Conservation (phyloP, 2,888 invertebrate genomes). For the Sesia bembeciformis region DNA sequence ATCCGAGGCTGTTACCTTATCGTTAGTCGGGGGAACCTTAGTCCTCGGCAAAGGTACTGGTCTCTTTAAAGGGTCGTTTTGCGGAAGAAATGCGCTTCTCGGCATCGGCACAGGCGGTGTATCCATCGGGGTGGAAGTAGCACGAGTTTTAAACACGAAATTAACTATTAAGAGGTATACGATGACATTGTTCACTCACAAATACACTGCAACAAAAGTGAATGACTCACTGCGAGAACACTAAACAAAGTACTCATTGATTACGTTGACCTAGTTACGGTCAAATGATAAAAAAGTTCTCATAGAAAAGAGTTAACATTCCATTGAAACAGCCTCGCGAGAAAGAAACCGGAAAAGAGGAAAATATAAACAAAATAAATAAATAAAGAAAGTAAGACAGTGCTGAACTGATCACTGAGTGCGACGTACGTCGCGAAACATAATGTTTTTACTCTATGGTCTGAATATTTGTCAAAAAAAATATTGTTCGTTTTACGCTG, state of each 20-base stretch:
- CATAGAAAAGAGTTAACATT: too few relatives aligned
- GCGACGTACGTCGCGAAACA: too few relatives aligned
- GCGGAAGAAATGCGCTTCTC: slow-evolving; percentile 31
- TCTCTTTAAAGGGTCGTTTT: slow-evolving; percentile 41
- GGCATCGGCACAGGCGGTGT: slow-evolving; percentile 61
- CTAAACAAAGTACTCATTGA: slow-evolving; percentile 14
- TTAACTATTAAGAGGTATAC: slow-evolving; percentile 17
- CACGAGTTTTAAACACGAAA: slow-evolving; percentile 13
- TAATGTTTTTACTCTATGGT: too few relatives aligned
- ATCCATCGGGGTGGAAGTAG: slow-evolving; percentile 36
- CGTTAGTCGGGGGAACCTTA: slow-evolving; percentile 33
- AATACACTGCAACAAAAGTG: slow-evolving; percentile 3
- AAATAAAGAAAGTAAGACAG: too few relatives aligned
- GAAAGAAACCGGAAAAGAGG: too few relatives aligned
- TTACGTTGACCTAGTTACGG: slow-evolving; percentile 12
- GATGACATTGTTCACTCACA: slow-evolving; percentile 28
- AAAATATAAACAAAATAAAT: too few relatives aligned
- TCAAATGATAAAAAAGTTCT: too few relatives aligned
- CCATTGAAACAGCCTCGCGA: too few relatives aligned
- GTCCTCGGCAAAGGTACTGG: slow-evolving; percentile 73
- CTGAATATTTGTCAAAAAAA: too few relatives aligned
- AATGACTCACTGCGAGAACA: slow-evolving; percentile 19
- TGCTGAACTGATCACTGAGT: too few relatives aligned
- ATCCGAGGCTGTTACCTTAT: slow-evolving; percentile 51
- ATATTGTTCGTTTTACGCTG: too few relatives aligned